Percentiles rank a stretch among this genome's conserved stretches.
Evolutionary conservation across 2,888 invertebrate species (phyloP).

Genomic region (Drosophila paramelanica): DNA sequence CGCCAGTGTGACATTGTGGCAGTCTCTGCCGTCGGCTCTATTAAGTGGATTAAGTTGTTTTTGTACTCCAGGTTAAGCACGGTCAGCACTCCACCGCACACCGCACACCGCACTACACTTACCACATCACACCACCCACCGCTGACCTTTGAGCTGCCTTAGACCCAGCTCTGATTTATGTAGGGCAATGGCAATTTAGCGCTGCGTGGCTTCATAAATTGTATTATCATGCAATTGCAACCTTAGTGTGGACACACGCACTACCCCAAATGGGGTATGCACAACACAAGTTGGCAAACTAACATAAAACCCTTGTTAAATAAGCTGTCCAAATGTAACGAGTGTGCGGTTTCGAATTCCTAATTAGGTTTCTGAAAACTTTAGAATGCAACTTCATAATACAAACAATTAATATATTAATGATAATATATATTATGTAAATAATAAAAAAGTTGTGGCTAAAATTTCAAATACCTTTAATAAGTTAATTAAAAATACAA

Average conservation of each 20-base stretch:
- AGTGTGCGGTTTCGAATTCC: too few species aligned
- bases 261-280: not conserved
- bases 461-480: too few species aligned
- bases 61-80: conserved; percentile 28
- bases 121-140: conserved; percentile 1
- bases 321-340: too few species aligned
- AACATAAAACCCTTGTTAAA: too few species aligned
- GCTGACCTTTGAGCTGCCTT: conserved; percentile 55
- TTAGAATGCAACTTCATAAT: too few species aligned
- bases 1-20: conserved; percentile 12
- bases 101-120: not conserved
- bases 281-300: not conserved
- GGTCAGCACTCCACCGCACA: not conserved
- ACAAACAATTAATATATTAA: too few species aligned
- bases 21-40: conserved; percentile 58
- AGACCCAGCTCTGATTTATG: conserved; percentile 64
- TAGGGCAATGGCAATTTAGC: conserved; percentile 70
- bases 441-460: too few species aligned
- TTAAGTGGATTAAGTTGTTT: conserved; percentile 77
- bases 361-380: too few species aligned
- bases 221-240: conserved; percentile 76
- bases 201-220: conserved; percentile 73
- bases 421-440: too few species aligned
- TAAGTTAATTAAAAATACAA: too few species aligned
- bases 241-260: conserved; percentile 16